These are phyloP conservation scores for Oasisia sp. DNA, from an alignment of 2,888 invertebrate genomes.

Conservation along the genomic window DNA sequence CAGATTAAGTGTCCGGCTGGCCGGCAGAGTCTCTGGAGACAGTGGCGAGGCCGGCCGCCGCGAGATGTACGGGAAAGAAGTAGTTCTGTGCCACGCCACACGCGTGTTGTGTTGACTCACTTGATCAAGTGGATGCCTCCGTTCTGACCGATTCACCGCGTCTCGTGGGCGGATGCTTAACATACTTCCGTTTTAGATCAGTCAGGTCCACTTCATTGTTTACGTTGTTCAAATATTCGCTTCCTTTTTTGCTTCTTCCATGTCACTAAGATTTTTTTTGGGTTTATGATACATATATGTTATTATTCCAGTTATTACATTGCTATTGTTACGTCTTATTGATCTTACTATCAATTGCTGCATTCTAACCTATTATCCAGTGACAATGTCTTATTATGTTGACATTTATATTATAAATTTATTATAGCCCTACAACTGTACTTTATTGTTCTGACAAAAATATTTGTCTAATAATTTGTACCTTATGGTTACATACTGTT, in stretches of 20 bases:
- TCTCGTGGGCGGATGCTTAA: not conserved
- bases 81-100: not conserved
- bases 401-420: too few relatives aligned
- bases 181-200: not conserved
- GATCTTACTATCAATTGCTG: too few relatives aligned
- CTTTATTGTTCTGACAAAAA: too few relatives aligned
- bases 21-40: not conserved
- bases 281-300: not conserved
- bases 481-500: not conserved
- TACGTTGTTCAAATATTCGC: not conserved
- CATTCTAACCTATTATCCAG: too few relatives aligned
- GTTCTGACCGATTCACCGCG: not conserved
- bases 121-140: not conserved
- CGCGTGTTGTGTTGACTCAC: not conserved
- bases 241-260: not conserved
- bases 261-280: not conserved
- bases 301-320: too few relatives aligned
- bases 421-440: too few relatives aligned
- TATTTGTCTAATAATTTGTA: too few relatives aligned
- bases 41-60: not conserved
- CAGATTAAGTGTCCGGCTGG: constrained; percentile 28
- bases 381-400: too few relatives aligned
- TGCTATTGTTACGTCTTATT: too few relatives aligned
- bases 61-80: constrained; percentile 9
- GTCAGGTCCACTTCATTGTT: not conserved